Evolutionary conservation across 2,113 vertebrate species (phyloP).

Genomic region (Willisornis vidua): DNA sequence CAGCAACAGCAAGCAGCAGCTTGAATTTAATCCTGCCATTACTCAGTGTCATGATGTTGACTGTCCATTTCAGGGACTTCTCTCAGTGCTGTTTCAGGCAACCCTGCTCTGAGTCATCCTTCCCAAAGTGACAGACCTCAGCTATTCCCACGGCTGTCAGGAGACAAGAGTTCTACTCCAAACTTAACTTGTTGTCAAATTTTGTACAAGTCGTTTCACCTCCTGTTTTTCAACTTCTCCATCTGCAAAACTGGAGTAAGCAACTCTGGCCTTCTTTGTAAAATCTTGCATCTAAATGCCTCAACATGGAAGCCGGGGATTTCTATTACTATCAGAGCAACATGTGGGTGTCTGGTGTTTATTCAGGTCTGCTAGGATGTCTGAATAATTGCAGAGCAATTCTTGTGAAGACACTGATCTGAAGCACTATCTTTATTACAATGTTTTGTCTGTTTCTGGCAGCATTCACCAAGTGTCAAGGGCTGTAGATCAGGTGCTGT

Average conservation of each 20-base stretch:
- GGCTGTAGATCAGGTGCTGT: not conserved
- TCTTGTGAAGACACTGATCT: not conserved
- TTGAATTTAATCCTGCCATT: not conserved
- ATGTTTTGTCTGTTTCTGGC: not conserved
- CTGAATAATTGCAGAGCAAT: not conserved
- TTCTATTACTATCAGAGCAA: not conserved
- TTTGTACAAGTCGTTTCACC: not conserved
- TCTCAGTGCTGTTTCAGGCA: not conserved
- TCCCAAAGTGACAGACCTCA: not conserved
- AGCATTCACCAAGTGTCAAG: not conserved
- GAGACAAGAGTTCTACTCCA: not conserved
- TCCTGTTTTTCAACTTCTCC: not conserved
- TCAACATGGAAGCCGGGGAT: not conserved
- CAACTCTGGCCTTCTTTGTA: not conserved
- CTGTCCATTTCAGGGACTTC: not conserved
- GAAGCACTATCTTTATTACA: not conserved
- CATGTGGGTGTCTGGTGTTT: not conserved
- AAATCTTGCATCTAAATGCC: not conserved
- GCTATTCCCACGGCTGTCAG: not conserved
- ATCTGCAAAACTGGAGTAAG: not conserved
- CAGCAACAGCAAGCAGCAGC: not conserved
- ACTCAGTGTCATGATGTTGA: not conserved
- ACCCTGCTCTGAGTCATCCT: not conserved
- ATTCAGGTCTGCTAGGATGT: not conserved
- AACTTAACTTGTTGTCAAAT: not conserved